Base-by-base conservation (phyloP, 2,888 invertebrate species). In the Liopterus haemorrhoidalis region DNA sequence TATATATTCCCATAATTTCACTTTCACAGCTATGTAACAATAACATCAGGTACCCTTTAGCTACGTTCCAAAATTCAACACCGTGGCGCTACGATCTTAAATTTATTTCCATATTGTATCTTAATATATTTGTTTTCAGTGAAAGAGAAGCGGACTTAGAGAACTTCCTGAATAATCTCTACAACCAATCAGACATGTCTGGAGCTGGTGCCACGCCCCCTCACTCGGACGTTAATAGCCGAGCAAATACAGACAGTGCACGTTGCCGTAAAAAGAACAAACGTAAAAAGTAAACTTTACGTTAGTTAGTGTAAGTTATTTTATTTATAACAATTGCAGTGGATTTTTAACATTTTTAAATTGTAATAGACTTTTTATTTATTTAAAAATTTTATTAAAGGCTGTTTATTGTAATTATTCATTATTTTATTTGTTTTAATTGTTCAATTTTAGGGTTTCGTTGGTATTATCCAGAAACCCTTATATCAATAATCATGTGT, bases 141-240 rank as follows among this genome's bases (percentile, higher is more conserved):
- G 79, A 80, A 52, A 78, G 79, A 59, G 85, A 86, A 57, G 79
- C 82, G 30, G 85, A 87, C 63, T 72, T 88, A 52, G 87, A 88
- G 63, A 85, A 87, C 67, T 82, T 88, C 65, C 74, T 89, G 57
- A 87, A 84, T 69, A 84, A 81, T 59, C 69, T 88, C 52, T 87
- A 85, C 69, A 82, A 76, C 60, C 81, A 84, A 61, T 74, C 76
- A 28, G 70, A 71, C 22, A 68, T 64, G 47, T 50, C 65, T 51
- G 59, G 55, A 20, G 64, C 53, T 42, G 50, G 55, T 51, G 49
- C 64, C 36, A 46, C 65, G 54, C 40, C 46, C 1, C 45, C 35
- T 2, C 35, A 35, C n/a, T 3, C 37, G 9, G 46, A 46, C n/a
- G 32, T 22, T n/a, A n/a, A n/a, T n/a, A 28, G 31, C 11, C 37